Base-by-base conservation (phyloP, 2,888 invertebrate genomes). In the Cerastis leucographa region DNA sequence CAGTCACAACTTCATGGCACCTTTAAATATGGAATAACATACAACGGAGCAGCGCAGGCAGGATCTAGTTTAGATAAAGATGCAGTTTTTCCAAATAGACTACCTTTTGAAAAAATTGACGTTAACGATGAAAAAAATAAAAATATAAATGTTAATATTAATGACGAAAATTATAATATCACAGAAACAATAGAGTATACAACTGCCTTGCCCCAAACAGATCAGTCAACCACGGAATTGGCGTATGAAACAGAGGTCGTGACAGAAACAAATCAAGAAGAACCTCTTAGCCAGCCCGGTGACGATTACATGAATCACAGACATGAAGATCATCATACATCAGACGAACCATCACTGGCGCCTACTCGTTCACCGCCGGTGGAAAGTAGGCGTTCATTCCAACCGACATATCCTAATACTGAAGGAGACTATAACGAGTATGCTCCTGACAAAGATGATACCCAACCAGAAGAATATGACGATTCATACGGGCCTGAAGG, bases 1-100 rank as follows among this genome's bases (percentile, higher is more conserved):
- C 98, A 98, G 92, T 98, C 98, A 14, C 98, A 98, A 94, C 97
- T 98, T 49, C 98, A 98, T 89, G 98, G 98, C 7, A 98, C 98
- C 54, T 98, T 98, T 85, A 97, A 97, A 90, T 98, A 98, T 89
- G 98, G 98, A 40, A 98, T 98, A 56, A 97, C 97, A 14, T 98
- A 98, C 87, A 98, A 97, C 54, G 98, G 98, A 7, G 98, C 98
- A 0, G 98, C 98, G 6, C 98, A 99, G 92, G 97, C 98, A 11
- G 98, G 98, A 40, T 98, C 98, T 1, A 98, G 98, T 87, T 95
- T 97, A 49, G 97, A 97, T 87, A 97, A 97, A 90, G 97, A 96
- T 81, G 93, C 96, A 35, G 94, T 96, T 71, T 96, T 96, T 82
- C 92, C 94, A 3, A 96, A 94, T 84, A 91, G 94, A 83, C 87